Evolutionary conservation across 2,888 invertebrate species (phyloP).

Genomic region (Punctoribates punctum): DNA sequence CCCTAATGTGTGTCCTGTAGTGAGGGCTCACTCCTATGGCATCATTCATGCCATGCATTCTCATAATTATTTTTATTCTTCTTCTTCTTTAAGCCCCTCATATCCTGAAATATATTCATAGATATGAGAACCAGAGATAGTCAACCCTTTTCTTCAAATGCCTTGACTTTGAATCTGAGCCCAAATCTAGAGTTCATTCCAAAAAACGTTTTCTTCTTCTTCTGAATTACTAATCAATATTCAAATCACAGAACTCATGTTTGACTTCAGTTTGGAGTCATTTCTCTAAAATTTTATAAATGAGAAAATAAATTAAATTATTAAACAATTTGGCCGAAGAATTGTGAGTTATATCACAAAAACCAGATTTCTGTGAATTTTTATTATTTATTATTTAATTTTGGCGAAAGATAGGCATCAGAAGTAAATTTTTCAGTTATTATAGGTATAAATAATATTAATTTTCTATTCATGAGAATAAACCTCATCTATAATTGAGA

Average conservation of each 20-base stretch:
- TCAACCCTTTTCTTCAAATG: not conserved
- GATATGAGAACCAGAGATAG: not conserved
- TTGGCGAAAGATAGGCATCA: not conserved
- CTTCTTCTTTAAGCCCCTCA: not conserved
- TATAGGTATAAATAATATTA: not conserved
- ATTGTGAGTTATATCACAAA: not conserved
- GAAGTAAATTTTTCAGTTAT: not conserved
- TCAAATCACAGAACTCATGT: slow-evolving; percentile 6
- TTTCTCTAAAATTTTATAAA: not conserved
- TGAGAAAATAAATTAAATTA: slow-evolving; percentile 4
- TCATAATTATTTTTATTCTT: slow-evolving; percentile 5
- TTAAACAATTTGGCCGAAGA: not conserved
- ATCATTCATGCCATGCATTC: slow-evolving; percentile 3
- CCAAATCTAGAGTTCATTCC: not conserved
- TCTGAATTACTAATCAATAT: not conserved
- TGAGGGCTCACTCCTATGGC: slow-evolving; percentile 9
- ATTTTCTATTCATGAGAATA: not conserved
- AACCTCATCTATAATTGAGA: not conserved
- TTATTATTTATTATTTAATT: not conserved
- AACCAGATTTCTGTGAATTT: not conserved
- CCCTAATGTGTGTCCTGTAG: not conserved
- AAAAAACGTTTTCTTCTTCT: not conserved
- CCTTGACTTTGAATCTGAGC: not conserved
- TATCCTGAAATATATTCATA: slow-evolving; percentile 1
- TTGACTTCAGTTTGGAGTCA: not conserved